phyloP scores from a whole-genome alignment of 2,797 vertebrate genomes.

The Enteromius paludinosus region DNA sequence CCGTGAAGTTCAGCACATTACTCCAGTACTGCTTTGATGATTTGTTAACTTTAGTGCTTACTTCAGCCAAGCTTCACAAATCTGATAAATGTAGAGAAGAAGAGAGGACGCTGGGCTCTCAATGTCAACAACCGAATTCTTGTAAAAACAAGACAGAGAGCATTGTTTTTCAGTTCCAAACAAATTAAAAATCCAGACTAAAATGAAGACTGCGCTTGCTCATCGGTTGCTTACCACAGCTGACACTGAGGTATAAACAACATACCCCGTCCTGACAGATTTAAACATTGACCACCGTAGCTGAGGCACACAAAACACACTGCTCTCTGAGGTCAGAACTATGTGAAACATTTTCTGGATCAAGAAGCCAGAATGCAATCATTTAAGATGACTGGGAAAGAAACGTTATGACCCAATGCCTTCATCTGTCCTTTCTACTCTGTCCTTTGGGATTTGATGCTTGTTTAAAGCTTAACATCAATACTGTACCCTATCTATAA shows the following conservation, averaged over 20 bases:
- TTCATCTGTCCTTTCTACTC: background rate
- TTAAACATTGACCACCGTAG: conserved; percentile 16
- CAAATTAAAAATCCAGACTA: conserved; percentile 14
- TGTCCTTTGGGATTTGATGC: background rate
- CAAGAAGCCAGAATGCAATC: background rate
- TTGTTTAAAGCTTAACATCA: background rate
- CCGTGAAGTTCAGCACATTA: conserved; percentile 8
- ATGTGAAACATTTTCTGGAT: background rate
- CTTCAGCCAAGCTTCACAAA: background rate
- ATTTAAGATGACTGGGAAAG: background rate
- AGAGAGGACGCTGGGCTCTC: background rate
- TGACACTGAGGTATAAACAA: conserved; percentile 42
- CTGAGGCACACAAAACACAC: conserved; percentile 16
- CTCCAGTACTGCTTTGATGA: background rate
- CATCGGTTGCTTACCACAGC: background rate
- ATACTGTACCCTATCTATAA: background rate
- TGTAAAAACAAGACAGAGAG: conserved; percentile 25
- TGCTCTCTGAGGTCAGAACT: conserved; percentile 1
- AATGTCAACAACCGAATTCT: conserved; percentile 13
- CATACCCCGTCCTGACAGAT: conserved; percentile 8
- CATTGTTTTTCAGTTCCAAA: conserved; percentile 24
- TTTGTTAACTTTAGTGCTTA: background rate
- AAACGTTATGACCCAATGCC: background rate
- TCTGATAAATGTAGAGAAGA: conserved; percentile 8
- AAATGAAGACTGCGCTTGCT: conserved; percentile 14